Evolutionary conservation across 2,888 invertebrate genomes (phyloP).

Genomic region (Thyatira batis): DNA sequence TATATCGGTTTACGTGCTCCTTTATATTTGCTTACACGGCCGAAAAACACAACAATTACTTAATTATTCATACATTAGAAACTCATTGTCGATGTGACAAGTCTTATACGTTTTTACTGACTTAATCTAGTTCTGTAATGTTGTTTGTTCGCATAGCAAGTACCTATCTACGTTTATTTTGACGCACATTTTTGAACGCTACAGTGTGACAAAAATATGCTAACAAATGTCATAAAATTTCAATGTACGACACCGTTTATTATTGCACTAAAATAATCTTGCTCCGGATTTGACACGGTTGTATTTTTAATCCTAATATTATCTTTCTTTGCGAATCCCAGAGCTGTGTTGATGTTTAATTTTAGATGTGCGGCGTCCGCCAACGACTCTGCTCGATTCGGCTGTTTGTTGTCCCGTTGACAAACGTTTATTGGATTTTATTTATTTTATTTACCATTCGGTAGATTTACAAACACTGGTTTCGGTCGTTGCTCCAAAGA

Average conservation of each 20-base stretch:
- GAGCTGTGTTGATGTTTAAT: constrained; percentile 58
- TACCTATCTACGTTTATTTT: background rate
- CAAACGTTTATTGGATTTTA: constrained; percentile 52
- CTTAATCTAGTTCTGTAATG: constrained; percentile 4
- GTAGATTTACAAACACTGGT: constrained; percentile 44
- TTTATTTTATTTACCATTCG: constrained; percentile 52
- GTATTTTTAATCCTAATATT: constrained; percentile 42
- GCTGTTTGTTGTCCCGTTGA: constrained; percentile 40
- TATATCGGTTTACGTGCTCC: background rate
- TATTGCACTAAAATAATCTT: constrained; percentile 33
- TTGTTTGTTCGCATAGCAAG: background rate
- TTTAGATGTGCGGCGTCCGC: constrained; percentile 49
- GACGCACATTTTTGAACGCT: background rate
- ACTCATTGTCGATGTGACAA: constrained; percentile 14
- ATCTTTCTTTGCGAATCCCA: constrained; percentile 34
- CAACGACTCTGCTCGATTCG: constrained; percentile 23
- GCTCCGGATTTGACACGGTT: constrained; percentile 22
- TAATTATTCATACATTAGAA: constrained; percentile 11
- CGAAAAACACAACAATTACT: constrained; percentile 16
- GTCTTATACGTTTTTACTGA: background rate
- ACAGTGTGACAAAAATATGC: background rate
- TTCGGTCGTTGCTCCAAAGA: constrained; percentile 55
- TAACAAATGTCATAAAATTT: background rate
- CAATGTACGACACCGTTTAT: constrained; percentile 8
- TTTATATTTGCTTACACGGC: constrained; percentile 4